Base-by-base conservation (phyloP, 1,140 invertebrate species). In the Amphibalanus amphitrite region DNA sequence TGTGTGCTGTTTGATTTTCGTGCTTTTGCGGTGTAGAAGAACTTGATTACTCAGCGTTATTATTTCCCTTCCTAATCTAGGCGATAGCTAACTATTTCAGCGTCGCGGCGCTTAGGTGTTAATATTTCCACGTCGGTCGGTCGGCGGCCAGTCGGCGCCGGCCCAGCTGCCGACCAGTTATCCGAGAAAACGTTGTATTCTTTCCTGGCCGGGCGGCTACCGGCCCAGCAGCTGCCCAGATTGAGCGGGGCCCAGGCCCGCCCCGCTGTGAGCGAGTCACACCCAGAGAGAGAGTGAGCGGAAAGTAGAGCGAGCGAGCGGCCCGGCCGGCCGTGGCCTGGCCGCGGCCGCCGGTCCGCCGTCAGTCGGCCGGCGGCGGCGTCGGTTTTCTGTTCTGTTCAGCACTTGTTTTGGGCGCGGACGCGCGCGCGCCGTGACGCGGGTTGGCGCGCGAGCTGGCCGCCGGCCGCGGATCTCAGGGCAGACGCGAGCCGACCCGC, bases 1-100 rank as follows among this genome's bases (percentile, higher is more conserved):
- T 59, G 47, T 59, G 47, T 59, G 47, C 47, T 59, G 47, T 59
- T 59, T 59, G 47, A 59, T 59, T 59, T 59, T 59, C 47, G 47
- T 59, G 47, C 47, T 59, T 59, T 59, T 59, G 47, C 47, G 47
- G 47, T 59, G 47, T 59, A 59, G 47, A 59, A 59, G 47, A 20
- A 59, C 47, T 59, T 59, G 47, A 59, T 59, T 59, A 59, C 47
- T 59, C 47, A 59, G 47, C 47, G 47, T 59, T 59, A 59, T 59
- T 59, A 59, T 59, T 59, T 59, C 47, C 47, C 47, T 59, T 59
- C 47, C 47, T 59, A 59, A 59, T 59, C 47, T 20, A 59, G 47
- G 47, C 10, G 47, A 59, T 59, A 59, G 47, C 47, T 59, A 59
- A 59, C 47, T 59, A 59, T 59, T 59, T 38, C 33, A 15, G 47